Base-by-base conservation (phyloP, 1,140 invertebrate species). In the Heliothis subflexa region DNA sequence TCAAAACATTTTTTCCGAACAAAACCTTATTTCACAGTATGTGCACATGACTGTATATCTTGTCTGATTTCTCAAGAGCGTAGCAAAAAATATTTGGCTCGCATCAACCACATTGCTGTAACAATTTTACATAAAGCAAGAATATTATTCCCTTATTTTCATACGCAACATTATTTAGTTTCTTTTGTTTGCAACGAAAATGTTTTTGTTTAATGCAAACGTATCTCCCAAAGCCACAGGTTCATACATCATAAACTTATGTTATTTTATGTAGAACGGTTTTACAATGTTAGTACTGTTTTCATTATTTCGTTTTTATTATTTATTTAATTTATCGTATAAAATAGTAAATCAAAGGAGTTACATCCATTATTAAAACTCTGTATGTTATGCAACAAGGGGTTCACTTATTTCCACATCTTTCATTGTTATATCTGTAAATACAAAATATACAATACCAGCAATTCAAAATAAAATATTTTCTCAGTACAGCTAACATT, bases 1-100 rank as follows among this genome's bases (percentile, higher is more conserved):
- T 78, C 62, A 85, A 78, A 74, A 83, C 70, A 78, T 86, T 83
- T 86, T 87, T 91, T 85, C 76, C 78, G 59, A 83, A 86, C 82
- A 88, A 85, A 86, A 91, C 78, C 89, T 88, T 86, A 92, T 92
- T 92, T 92, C 91, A 93, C 89, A 91, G 81, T 87, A 61, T 83
- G 82, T 89, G 91, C 88, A 91, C 90, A 92, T 83, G 79, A 68
- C 84, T 66, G 78, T 87, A 84, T 84, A 86, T 87, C 85, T 88
- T 83, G 85, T 89, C 82, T 87, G 82, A 89, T 90, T 89, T 87
- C 87, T 86, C 82, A 81, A 73, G 83, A 87, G 84, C 71, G 81
- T 78, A 78, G 79, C 79, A 83, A 82, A 89, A 87, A 86, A 86
- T 85, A 78, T 87, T 81, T 80, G 82, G 68, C 61, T 74, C 71